Percentiles rank a stretch among this genome's conserved stretches.
Evolutionary conservation across 2,113 vertebrate species (phyloP).

Genomic region (Chitala chitala): DNA sequence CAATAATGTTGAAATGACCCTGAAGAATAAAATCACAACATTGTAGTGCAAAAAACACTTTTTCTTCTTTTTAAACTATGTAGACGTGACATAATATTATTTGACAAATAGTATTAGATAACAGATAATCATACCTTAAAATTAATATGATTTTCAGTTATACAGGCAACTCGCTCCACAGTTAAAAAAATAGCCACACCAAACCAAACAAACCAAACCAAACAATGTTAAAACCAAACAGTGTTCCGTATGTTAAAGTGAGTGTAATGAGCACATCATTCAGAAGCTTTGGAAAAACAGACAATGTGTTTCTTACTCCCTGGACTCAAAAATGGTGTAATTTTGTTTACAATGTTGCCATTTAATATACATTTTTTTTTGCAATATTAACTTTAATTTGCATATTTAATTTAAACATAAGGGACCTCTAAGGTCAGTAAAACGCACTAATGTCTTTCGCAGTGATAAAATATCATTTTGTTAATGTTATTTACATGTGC

Average conservation of each 20-base stretch:
- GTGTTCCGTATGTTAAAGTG: slow-evolving; percentile 54
- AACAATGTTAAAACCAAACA: slow-evolving; percentile 47
- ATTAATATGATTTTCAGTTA: slow-evolving; percentile 29
- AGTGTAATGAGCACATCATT: slow-evolving; percentile 43
- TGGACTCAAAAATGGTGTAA: slow-evolving; percentile 41
- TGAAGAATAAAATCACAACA: slow-evolving; percentile 8
- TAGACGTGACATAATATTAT: slow-evolving; percentile 1
- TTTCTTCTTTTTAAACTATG: slow-evolving; percentile 1
- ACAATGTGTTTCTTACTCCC: neutral
- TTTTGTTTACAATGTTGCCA: slow-evolving; percentile 40
- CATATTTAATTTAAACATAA: slow-evolving; percentile 57
- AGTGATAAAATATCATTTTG: slow-evolving; percentile 1
- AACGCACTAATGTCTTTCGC: slow-evolving; percentile 1
- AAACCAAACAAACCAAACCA: no score
- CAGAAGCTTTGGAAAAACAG: slow-evolving; percentile 32
- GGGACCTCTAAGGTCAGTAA: slow-evolving; percentile 31
- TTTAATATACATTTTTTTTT: slow-evolving; percentile 44
- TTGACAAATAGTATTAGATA: slow-evolving; percentile 12
- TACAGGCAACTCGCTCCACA: slow-evolving; percentile 41
- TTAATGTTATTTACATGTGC: slow-evolving; percentile 3
- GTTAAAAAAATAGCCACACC: slow-evolving; percentile 59
- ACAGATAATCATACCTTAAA: slow-evolving; percentile 12
- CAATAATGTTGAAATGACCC: slow-evolving; percentile 17
- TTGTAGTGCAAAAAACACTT: slow-evolving; percentile 1
- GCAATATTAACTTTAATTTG: slow-evolving; percentile 54